Percentiles rank a stretch among this genome's conserved stretches.
phyloP scores from a whole-genome alignment of 2,888 invertebrate genomes.

The Oxystoma pomonae region DNA sequence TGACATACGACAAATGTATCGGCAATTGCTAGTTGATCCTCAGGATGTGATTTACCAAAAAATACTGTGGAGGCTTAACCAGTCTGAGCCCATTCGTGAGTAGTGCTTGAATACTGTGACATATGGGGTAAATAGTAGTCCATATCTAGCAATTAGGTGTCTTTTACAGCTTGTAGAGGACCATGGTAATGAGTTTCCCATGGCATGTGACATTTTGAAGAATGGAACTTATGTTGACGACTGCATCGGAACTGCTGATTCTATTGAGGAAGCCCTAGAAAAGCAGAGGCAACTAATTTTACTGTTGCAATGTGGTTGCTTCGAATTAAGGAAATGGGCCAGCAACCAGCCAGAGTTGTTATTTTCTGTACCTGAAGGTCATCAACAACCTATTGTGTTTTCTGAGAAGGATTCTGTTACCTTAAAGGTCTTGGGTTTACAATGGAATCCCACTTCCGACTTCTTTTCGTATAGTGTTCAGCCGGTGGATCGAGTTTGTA shows the following conservation, averaged over 20 bases:
- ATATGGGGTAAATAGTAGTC: conserved; percentile 10
- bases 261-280: neutral
- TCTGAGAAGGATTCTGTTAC: neutral
- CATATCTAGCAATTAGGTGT: conserved; percentile 3
- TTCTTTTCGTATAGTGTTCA: neutral
- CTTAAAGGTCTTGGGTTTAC: neutral
- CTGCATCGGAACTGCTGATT: conserved; percentile 2
- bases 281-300: conserved; percentile 5
- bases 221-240: conserved; percentile 7
- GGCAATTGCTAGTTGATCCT: conserved; percentile 4
- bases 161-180: conserved; percentile 3
- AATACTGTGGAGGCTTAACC: conserved; percentile 12
- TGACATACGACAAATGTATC: conserved; percentile 11
- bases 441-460: neutral
- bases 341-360: conserved; percentile 7
- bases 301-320: neutral
- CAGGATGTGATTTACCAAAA: conserved; percentile 7
- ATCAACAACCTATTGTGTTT: neutral
- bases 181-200: neutral
- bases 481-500: neutral
- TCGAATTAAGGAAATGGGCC: conserved; percentile 11
- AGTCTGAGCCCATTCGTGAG: conserved; percentile 7
- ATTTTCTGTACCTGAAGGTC: neutral
- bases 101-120: conserved; percentile 9
- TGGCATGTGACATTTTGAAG: conserved; percentile 3